A percentile compares a stretch with the other conserved stretches of the same genome.
These are phyloP conservation scores for Catostylus mosaicus DNA, from an alignment of 30 jellyfish, hydroid and myxozoan species.

Conservation along the genomic window DNA sequence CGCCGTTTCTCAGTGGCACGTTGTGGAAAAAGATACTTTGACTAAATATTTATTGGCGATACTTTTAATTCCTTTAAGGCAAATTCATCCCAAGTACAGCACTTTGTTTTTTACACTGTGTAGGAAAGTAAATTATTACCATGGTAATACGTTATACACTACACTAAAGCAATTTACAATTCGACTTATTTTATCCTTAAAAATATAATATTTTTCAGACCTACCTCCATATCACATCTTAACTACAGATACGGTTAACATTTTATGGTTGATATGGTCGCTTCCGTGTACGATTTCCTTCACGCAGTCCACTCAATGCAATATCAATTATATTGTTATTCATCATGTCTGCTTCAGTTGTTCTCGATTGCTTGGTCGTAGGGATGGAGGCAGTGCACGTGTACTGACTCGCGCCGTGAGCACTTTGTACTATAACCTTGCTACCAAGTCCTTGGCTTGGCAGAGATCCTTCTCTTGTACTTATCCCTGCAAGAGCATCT, in stretches of 20 bases:
- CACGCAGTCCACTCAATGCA: slow-evolving; percentile 42
- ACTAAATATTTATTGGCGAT: too few relatives aligned
- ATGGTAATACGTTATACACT: too few relatives aligned
- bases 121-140: too few relatives aligned
- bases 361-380: neutral
- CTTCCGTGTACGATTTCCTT: slow-evolving; percentile 25
- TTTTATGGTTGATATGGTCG: slow-evolving; percentile 22
- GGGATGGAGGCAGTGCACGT: neutral
- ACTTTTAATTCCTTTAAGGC: too few relatives aligned
- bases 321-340: slow-evolving; percentile 31
- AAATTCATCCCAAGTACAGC: too few relatives aligned
- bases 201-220: too few relatives aligned
- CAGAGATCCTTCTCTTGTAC: neutral
- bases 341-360: slow-evolving; percentile 40
- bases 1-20: too few relatives aligned
- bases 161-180: too few relatives aligned
- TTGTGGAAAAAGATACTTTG: too few relatives aligned
- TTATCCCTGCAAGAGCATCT: neutral
- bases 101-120: too few relatives aligned
- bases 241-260: neutral
- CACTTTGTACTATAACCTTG: slow-evolving; percentile 22
- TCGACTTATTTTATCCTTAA: too few relatives aligned
- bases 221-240: too few relatives aligned
- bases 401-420: slow-evolving; percentile 12
- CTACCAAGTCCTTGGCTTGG: neutral